Evolutionary conservation across 2,797 vertebrate species (phyloP).

Genomic region (Triplophysa yarkandensis): DNA sequence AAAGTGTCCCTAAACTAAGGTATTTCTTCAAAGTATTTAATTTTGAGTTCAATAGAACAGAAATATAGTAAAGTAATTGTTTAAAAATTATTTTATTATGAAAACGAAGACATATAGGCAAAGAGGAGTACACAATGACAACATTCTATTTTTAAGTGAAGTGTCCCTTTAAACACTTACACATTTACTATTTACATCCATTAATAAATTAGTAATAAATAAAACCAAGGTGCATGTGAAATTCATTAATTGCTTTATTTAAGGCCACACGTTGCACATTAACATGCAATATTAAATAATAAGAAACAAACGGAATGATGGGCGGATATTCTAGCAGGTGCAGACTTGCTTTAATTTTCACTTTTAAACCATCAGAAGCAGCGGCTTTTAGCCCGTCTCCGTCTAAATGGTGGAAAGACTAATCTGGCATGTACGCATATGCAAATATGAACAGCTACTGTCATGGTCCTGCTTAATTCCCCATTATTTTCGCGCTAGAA

Average conservation of each 20-base stretch:
- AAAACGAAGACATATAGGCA: no score
- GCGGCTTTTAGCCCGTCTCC: constrained; percentile 71
- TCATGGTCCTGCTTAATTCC: constrained; percentile 75
- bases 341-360: constrained; percentile 70
- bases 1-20: no score
- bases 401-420: constrained; percentile 56
- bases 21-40: no score
- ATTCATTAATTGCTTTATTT: background rate
- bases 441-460: constrained; percentile 76
- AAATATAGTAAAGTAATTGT: no score
- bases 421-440: constrained; percentile 73
- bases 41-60: no score
- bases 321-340: constrained; percentile 39
- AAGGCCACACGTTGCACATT: background rate
- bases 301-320: constrained; percentile 69
- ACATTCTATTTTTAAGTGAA: no score
- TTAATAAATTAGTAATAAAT: no score
- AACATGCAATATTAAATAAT: constrained; percentile 59
- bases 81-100: no score
- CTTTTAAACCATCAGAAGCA: constrained; percentile 73
- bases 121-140: no score
- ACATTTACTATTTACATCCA: no score
- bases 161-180: no score
- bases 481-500: constrained; percentile 72
- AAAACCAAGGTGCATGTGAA: background rate